Conservation (phyloP, 2,888 invertebrate species). For the Zaprionus lineosus region DNA sequence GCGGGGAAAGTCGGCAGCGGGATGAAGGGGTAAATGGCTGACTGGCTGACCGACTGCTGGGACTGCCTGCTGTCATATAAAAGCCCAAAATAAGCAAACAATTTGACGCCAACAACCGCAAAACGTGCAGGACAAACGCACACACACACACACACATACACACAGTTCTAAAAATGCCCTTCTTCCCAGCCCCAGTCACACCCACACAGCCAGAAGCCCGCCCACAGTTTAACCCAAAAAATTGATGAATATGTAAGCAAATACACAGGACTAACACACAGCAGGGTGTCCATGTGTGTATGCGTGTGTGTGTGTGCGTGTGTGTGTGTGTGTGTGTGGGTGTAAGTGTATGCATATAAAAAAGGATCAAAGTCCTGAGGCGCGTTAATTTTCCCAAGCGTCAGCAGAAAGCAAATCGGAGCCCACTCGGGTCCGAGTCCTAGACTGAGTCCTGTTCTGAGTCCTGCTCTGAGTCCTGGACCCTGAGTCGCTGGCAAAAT, state of each 20-base stretch:
- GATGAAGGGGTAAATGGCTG: no score
- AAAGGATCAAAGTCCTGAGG: conserved; percentile 74
- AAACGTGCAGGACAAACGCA: conserved; percentile 55
- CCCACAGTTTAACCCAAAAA: conserved; percentile 72
- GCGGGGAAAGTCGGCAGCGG: no score
- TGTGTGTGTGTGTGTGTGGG: not conserved
- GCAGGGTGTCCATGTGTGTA: conserved; percentile 25
- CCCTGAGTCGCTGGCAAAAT: no score
- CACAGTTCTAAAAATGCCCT: not conserved
- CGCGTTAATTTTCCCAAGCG: conserved; percentile 72
- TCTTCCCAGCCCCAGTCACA: no score
- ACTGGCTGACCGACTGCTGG: conserved; percentile 67
- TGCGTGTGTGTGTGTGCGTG: not conserved
- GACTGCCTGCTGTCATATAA: conserved; percentile 69
- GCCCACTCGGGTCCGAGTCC: conserved; percentile 32
- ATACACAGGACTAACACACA: conserved; percentile 62
- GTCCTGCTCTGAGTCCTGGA: not conserved
- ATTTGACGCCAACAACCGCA: conserved; percentile 73
- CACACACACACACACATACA: not conserved
- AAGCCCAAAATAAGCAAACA: conserved; percentile 74
- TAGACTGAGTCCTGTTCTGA: not conserved
- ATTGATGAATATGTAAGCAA: conserved; percentile 78
- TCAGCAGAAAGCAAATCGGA: conserved; percentile 73
- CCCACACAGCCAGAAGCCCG: conserved; percentile 24
- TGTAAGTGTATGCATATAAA: conserved; percentile 25